These are phyloP conservation scores for Lepidochrysops patricia DNA, from an alignment of 2,888 invertebrate species.

Conservation along the genomic window DNA sequence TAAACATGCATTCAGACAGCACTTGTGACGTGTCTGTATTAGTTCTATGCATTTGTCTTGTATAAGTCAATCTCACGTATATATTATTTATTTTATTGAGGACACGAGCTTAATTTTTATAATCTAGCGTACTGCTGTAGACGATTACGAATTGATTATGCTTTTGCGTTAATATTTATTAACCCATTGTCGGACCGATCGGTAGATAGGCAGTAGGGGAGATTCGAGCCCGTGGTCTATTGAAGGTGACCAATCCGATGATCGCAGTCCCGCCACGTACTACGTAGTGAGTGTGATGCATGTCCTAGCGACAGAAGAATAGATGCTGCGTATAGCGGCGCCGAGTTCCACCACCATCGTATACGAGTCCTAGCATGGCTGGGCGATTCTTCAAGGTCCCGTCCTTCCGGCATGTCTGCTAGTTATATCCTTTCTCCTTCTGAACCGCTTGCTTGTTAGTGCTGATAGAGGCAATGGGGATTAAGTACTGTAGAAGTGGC, in stretches of 20 bases:
- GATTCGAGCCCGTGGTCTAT: not conserved
- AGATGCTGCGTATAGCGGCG: not conserved
- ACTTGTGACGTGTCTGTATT: conserved; percentile 61
- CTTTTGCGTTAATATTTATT: conserved; percentile 41
- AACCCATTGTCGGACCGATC: not conserved
- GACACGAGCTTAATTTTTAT: conserved; percentile 57
- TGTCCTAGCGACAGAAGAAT: conserved; percentile 35
- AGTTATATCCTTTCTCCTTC: not conserved
- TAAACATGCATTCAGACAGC: conserved; percentile 46
- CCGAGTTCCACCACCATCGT: not conserved
- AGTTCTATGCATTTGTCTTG: conserved; percentile 48
- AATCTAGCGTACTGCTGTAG: conserved; percentile 55
- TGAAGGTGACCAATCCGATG: conserved; percentile 50
- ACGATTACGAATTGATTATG: conserved; percentile 37
- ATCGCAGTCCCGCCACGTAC: conserved; percentile 69
- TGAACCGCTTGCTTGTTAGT: not conserved
- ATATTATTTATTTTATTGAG: conserved; percentile 38
- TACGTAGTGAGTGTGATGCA: conserved; percentile 53
- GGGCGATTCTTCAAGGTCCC: not conserved
- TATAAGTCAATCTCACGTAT: conserved; percentile 42
- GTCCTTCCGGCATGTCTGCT: conserved; percentile 6
- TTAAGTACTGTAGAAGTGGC: conserved; percentile 25
- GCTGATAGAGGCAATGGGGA: conserved; percentile 12
- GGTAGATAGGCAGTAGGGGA: conserved; percentile 12
- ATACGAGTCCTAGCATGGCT: not conserved